These are phyloP conservation scores for Loris lydekkerianus DNA, from an alignment of 2,797 vertebrate genomes.

Conservation along the genomic window DNA sequence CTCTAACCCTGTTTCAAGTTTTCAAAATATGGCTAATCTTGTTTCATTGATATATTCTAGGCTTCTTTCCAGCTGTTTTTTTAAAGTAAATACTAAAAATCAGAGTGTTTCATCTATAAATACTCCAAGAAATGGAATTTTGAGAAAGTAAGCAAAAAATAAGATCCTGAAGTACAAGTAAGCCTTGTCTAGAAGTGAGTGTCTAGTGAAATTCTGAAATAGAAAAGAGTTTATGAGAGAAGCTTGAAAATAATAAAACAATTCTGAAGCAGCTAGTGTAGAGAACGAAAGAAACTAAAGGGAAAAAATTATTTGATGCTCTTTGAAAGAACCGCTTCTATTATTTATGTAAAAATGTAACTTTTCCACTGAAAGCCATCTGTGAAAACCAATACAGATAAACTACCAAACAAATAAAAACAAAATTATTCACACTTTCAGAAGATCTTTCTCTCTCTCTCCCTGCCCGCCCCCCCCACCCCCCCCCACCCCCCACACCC, in stretches of 20 bases:
- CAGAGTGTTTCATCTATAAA: background rate
- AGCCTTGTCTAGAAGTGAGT: background rate
- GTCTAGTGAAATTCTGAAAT: background rate
- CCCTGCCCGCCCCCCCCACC: too few species aligned
- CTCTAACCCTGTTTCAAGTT: background rate
- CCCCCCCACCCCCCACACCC: too few species aligned
- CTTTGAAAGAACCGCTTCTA: background rate
- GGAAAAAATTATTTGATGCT: background rate
- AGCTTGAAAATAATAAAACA: background rate
- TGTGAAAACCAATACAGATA: background rate
- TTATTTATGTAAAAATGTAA: constrained; percentile 41
- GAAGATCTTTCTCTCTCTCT: background rate
- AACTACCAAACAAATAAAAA: background rate
- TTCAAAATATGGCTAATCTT: background rate
- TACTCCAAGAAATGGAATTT: background rate
- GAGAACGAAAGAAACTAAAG: background rate
- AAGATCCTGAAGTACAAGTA: background rate
- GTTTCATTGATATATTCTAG: background rate
- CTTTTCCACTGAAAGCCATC: background rate
- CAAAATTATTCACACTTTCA: background rate
- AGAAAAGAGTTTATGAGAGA: background rate
- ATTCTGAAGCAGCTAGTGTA: background rate
- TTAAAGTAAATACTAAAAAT: background rate
- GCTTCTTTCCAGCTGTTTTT: background rate
- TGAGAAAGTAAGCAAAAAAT: background rate